Evolutionary conservation across 2,888 invertebrate species (phyloP).

Genomic region (Cabera pusaria): DNA sequence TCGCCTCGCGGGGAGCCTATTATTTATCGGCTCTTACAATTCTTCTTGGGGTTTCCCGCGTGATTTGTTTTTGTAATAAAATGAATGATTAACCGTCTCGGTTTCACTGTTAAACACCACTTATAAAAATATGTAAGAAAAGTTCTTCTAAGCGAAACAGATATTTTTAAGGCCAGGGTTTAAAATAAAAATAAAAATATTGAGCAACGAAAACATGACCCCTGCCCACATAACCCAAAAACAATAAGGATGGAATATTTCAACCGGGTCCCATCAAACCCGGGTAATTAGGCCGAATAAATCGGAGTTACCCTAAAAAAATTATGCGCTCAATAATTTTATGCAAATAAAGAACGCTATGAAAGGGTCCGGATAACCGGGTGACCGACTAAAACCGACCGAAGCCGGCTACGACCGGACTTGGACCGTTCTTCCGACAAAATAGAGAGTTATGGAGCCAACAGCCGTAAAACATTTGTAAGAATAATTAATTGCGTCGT

Average conservation of each 20-base stretch:
- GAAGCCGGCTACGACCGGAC: constrained; percentile 8
- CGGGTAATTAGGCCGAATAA: constrained; percentile 33
- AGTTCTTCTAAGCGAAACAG: too few species aligned
- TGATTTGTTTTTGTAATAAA: constrained; percentile 1
- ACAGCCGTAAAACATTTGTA: constrained; percentile 17
- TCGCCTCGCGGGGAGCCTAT: constrained; percentile 6
- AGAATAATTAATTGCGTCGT: constrained; percentile 18
- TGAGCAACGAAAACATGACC: too few species aligned
- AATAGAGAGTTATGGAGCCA: constrained; percentile 17
- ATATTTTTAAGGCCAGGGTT: too few species aligned
- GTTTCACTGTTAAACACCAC: too few species aligned
- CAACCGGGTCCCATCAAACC: constrained; percentile 11
- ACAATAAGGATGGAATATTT: constrained; percentile 13
- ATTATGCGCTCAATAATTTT: constrained; percentile 36
- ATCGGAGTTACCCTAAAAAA: constrained; percentile 27
- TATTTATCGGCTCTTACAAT: too few species aligned
- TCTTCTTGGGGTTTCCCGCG: too few species aligned
- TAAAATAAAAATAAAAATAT: too few species aligned
- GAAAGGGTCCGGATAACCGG: constrained; percentile 24
- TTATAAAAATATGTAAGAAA: too few species aligned
- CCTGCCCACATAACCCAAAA: constrained; percentile 6
- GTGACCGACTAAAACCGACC: constrained; percentile 9
- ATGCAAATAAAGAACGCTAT: constrained; percentile 26
- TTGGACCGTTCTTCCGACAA: constrained; percentile 16
- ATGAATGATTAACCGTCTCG: too few species aligned